Percentiles rank a stretch among this genome's conserved stretches.
These are phyloP conservation scores for Phymorhynchus buccinoides DNA, from an alignment of 1,140 invertebrate genomes.

Conservation along the genomic window DNA sequence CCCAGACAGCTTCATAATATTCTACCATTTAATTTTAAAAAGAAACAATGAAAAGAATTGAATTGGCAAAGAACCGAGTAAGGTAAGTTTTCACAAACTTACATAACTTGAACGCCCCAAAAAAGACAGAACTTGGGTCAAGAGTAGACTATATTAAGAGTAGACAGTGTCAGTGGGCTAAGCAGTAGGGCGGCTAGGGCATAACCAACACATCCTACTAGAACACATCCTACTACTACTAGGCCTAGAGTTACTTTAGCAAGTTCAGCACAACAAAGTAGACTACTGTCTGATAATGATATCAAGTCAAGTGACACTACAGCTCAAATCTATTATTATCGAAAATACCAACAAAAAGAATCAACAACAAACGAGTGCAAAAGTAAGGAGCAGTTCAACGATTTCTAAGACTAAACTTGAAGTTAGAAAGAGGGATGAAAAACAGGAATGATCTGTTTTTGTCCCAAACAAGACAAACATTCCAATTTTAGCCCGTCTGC, in stretches of 20 bases:
- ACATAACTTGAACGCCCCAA: neutral
- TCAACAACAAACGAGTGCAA: neutral
- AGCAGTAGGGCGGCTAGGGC: too few relatives aligned
- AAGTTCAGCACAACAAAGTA: slow-evolving; percentile 24
- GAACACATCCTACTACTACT: too few relatives aligned
- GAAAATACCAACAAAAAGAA: neutral
- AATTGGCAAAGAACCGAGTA: neutral
- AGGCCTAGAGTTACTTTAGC: too few relatives aligned
- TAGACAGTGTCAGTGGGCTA: too few relatives aligned
- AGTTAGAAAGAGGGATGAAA: neutral
- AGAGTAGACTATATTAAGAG: neutral
- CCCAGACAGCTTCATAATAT: too few relatives aligned
- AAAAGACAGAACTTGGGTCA: slow-evolving; percentile 20
- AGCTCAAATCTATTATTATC: too few relatives aligned
- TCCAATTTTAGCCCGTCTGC: slow-evolving; percentile 33
- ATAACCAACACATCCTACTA: neutral
- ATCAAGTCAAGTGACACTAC: too few relatives aligned
- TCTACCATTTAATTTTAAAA: too few relatives aligned
- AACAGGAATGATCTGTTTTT: slow-evolving; percentile 13
- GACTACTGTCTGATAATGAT: too few relatives aligned
- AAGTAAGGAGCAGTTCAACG: neutral
- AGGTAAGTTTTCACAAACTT: neutral
- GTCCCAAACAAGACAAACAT: slow-evolving; percentile 34
- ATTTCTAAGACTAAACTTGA: neutral
- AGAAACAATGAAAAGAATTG: neutral